A percentile compares a stretch with the other conserved stretches of the same genome.
phyloP scores from a whole-genome alignment of 2,797 vertebrate genomes.

The Okamejei kenojei region DNA sequence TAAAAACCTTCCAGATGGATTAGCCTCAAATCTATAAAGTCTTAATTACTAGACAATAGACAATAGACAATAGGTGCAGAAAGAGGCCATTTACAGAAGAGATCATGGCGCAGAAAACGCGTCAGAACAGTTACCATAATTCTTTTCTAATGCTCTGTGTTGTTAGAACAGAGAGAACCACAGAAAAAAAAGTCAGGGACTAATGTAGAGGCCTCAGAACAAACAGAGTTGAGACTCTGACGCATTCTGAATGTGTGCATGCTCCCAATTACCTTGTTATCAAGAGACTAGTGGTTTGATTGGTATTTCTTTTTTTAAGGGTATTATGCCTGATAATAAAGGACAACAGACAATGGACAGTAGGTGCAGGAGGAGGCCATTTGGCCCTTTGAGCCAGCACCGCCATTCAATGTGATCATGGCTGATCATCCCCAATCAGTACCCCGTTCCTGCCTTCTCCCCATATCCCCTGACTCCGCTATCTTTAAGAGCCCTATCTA shows the following conservation, averaged over 20 bases:
- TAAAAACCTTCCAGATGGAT: too few relatives aligned
- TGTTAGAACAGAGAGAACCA: not conserved
- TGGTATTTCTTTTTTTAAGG: not conserved
- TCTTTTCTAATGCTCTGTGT: constrained; percentile 1
- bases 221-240: constrained; percentile 15
- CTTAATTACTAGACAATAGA: too few relatives aligned
- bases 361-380: too few relatives aligned
- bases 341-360: not conserved
- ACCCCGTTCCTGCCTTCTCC: too few relatives aligned
- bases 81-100: not conserved
- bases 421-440: too few relatives aligned
- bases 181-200: not conserved
- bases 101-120: not conserved
- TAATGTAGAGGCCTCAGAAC: not conserved
- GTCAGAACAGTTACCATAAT: not conserved
- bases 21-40: too few relatives aligned
- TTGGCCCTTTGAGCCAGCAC: too few relatives aligned
- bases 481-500: too few relatives aligned
- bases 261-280: not conserved
- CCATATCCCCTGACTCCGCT: too few relatives aligned
- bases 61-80: too few relatives aligned
- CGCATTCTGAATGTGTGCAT: not conserved
- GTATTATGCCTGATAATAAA: not conserved
- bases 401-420: too few relatives aligned
- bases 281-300: not conserved